Conservation (phyloP, 2,113 vertebrate genomes). For the Puntigrus tetrazona region DNA sequence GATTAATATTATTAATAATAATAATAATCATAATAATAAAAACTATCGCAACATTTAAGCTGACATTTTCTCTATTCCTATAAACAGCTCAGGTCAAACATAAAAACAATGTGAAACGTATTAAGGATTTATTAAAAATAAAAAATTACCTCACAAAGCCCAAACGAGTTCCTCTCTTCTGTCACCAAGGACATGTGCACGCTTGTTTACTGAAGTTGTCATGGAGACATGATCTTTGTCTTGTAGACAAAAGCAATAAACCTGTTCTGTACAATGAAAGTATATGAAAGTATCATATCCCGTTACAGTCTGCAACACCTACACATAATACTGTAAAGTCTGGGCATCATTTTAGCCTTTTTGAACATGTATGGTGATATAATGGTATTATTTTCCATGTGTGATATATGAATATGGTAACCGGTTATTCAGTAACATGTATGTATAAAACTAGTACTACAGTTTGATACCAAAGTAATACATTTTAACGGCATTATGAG, state of each 20-base stretch:
- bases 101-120: neutral
- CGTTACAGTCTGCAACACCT: neutral
- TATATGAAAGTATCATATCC: neutral
- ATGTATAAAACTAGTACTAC: neutral
- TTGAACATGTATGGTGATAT: neutral
- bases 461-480: neutral
- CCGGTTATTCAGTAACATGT: neutral
- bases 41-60: neutral
- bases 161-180: neutral
- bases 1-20: too few relatives aligned
- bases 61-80: neutral
- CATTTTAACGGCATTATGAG: neutral
- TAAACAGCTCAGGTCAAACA: neutral
- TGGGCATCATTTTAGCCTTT: too few relatives aligned
- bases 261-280: neutral
- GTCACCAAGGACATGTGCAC: neutral
- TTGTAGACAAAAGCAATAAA: neutral
- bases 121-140: neutral
- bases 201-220: conserved; percentile 20
- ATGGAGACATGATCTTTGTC: conserved; percentile 17
- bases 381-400: neutral
- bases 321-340: too few relatives aligned
- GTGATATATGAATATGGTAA: neutral
- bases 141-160: neutral
- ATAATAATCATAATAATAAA: too few relatives aligned